A percentile compares a stretch with the other conserved stretches of the same genome.
These are phyloP conservation scores for Platalea minor DNA, from an alignment of 2,797 vertebrate genomes.

Conservation along the genomic window DNA sequence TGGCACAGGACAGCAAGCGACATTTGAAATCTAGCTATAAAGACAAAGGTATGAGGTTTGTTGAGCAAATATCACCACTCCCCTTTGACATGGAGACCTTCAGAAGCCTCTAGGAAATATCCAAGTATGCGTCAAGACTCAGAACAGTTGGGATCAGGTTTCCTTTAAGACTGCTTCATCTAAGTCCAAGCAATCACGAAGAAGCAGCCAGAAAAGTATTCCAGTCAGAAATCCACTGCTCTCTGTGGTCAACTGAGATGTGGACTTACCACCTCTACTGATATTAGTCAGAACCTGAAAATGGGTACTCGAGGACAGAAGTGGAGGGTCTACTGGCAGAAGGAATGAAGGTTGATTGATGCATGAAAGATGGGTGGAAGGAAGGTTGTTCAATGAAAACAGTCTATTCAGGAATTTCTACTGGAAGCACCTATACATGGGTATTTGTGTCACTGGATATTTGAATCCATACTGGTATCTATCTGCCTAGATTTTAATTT, in stretches of 20 bases:
- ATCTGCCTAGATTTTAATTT: not conserved
- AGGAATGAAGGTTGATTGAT: not conserved
- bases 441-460: not conserved
- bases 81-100: not conserved
- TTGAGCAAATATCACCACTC: not conserved
- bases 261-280: not conserved
- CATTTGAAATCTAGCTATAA: not conserved
- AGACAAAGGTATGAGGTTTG: not conserved
- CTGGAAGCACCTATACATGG: not conserved
- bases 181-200: not conserved
- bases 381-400: not conserved
- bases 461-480: not conserved
- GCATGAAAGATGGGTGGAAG: not conserved
- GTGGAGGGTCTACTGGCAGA: not conserved
- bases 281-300: not conserved
- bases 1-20: not conserved
- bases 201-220: not conserved
- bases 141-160: not conserved
- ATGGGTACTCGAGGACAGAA: not conserved
- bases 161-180: not conserved
- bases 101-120: not conserved
- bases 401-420: not conserved
- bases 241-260: not conserved
- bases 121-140: not conserved
- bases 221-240: not conserved